These are phyloP conservation scores for Sebastes trivittatus DNA, from an alignment of 2,797 vertebrate genomes.

Conservation along the genomic window DNA sequence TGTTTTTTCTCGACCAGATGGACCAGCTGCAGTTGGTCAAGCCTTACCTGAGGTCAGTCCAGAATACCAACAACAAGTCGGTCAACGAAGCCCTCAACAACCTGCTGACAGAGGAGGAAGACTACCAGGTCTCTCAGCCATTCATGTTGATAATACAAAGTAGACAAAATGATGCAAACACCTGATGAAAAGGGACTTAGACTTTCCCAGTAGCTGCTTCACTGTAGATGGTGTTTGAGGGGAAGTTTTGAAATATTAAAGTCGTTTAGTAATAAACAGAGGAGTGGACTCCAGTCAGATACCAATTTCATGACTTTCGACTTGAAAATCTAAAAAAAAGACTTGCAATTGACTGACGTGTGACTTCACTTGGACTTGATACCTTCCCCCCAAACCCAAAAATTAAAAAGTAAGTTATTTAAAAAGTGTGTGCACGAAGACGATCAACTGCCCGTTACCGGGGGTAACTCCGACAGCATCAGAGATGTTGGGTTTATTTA, in stretches of 20 bases:
- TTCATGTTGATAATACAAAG: background rate
- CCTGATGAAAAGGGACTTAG: background rate
- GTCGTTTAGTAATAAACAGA: too few species aligned
- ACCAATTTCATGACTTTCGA: fast-evolving
- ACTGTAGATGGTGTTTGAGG: background rate
- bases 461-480: fast-evolving
- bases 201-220: too few species aligned
- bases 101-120: conserved; percentile 92
- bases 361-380: too few species aligned
- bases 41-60: conserved; percentile 92
- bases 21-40: conserved; percentile 90
- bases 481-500: too few species aligned
- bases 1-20: conserved; percentile 73
- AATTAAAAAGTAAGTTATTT: too few species aligned
- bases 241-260: background rate
- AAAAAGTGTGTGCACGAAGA: too few species aligned
- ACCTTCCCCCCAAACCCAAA: too few species aligned
- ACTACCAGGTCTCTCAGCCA: conserved; percentile 85
- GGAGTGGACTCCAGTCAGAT: too few species aligned
- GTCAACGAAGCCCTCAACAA: conserved; percentile 93
- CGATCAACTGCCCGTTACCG: too few species aligned
- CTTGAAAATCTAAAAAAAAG: too few species aligned
- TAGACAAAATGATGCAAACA: background rate
- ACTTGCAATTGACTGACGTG: too few species aligned
- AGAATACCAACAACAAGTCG: conserved; percentile 92